phyloP scores from a whole-genome alignment of 2,888 invertebrate genomes.

The Chaetogeoica ovagalla region DNA sequence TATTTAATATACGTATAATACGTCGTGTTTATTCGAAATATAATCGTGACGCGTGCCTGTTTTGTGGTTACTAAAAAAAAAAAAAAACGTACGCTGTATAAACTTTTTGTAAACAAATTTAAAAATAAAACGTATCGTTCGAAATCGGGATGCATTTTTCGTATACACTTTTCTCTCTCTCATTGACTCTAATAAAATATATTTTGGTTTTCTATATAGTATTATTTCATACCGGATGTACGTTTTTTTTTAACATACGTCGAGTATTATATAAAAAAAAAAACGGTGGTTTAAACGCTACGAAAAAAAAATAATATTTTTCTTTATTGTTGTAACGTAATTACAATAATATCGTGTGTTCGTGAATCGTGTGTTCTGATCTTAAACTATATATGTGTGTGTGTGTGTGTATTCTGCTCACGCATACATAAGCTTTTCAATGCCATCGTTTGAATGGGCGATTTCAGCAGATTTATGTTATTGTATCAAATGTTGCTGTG shows the following conservation, averaged over 20 bases:
- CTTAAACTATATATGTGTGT: neutral
- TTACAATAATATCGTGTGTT: conserved; percentile 27
- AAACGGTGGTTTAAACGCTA: neutral
- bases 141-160: neutral
- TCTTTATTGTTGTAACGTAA: conserved; percentile 10
- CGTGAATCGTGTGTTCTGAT: conserved; percentile 23
- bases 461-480: conserved; percentile 2
- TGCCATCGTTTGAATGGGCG: conserved; percentile 21
- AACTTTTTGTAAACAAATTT: neutral
- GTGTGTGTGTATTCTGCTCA: neutral
- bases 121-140: neutral
- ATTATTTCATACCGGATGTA: neutral
- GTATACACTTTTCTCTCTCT: neutral
- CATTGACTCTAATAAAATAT: neutral
- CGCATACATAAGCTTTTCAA: neutral
- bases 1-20: neutral
- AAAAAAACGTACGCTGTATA: neutral
- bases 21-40: no score
- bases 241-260: neutral
- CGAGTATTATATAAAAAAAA: neutral
- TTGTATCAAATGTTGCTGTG: neutral
- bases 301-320: conserved; percentile 22
- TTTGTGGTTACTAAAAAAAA: neutral
- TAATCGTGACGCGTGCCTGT: neutral
- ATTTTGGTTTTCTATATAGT: neutral